Evolutionary conservation across 2,888 invertebrate species (phyloP).

Genomic region (Dryobotodes eremita): DNA sequence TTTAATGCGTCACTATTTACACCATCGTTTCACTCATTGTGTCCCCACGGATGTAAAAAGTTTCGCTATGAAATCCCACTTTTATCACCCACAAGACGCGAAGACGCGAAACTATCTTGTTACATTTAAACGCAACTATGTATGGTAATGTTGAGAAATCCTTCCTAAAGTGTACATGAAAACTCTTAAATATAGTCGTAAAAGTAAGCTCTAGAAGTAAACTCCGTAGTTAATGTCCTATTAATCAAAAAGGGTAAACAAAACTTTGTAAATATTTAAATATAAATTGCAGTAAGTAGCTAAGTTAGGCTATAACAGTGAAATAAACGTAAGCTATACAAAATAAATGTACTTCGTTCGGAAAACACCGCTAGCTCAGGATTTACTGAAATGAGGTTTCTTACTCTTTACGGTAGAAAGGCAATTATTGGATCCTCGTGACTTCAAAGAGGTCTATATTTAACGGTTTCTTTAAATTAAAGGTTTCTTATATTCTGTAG

Average conservation of each 20-base stretch:
- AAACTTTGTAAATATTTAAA: constrained; percentile 55
- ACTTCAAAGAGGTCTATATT: constrained; percentile 50
- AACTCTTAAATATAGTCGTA: constrained; percentile 31
- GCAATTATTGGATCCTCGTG: constrained; percentile 54
- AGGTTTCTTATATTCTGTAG: not conserved
- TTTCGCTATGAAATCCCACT: constrained; percentile 19
- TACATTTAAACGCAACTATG: constrained; percentile 21
- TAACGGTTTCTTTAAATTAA: constrained; percentile 17
- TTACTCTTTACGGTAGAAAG: constrained; percentile 40
- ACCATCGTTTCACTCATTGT: not conserved
- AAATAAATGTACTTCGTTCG: constrained; percentile 43
- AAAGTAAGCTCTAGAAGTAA: constrained; percentile 40
- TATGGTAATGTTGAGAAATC: constrained; percentile 5
- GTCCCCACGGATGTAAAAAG: not conserved
- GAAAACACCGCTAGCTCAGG: constrained; percentile 34
- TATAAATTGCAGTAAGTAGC: constrained; percentile 50
- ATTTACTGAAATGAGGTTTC: constrained; percentile 53
- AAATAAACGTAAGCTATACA: constrained; percentile 42
- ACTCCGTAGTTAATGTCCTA: constrained; percentile 23
- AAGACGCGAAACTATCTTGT: not conserved
- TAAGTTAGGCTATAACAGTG: constrained; percentile 42
- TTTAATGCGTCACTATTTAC: constrained; percentile 1
- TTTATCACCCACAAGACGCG: constrained; percentile 17
- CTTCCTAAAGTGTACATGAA: constrained; percentile 12
- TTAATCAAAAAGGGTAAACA: constrained; percentile 49